phyloP scores from a whole-genome alignment of 1,140 invertebrate species.

The Drosophila funebris region DNA sequence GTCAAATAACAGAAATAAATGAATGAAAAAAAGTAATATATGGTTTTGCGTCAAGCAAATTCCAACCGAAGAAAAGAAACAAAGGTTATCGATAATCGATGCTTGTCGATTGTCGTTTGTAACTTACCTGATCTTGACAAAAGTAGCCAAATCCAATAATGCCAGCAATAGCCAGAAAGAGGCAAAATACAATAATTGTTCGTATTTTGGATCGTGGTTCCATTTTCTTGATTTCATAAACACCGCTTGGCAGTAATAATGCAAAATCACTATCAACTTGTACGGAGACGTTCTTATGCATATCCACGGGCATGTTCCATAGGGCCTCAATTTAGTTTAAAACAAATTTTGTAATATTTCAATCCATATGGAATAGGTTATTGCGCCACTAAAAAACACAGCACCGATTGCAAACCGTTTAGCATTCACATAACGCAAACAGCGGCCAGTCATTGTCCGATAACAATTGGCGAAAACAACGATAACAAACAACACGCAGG shows the following conservation, averaged over 20 bases:
- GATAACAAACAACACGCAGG: neutral
- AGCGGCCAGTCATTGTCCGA: conserved; percentile 42
- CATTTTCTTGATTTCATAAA: conserved; percentile 91
- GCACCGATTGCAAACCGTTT: neutral
- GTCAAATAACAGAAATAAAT: neutral
- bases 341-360: neutral
- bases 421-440: conserved; percentile 18
- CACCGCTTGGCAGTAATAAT: conserved; percentile 87
- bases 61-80: conserved; percentile 15
- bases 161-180: conserved; percentile 90
- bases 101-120: neutral
- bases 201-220: conserved; percentile 89
- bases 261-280: conserved; percentile 91
- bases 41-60: conserved; percentile 33
- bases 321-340: conserved; percentile 24
- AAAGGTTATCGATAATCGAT: neutral
- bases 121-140: conserved; percentile 91
- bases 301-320: conserved; percentile 84
- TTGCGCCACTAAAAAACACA: neutral
- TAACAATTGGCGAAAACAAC: conserved; percentile 28
- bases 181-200: conserved; percentile 90
- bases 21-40: conserved; percentile 43
- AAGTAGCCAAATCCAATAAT: conserved; percentile 95
- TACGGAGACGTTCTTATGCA: conserved; percentile 90
- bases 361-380: neutral